Evolutionary conservation across 1,140 invertebrate species (phyloP), one percentile per base, ranked within the genome.

Genomic region (Sinonovacula constricta): DNA sequence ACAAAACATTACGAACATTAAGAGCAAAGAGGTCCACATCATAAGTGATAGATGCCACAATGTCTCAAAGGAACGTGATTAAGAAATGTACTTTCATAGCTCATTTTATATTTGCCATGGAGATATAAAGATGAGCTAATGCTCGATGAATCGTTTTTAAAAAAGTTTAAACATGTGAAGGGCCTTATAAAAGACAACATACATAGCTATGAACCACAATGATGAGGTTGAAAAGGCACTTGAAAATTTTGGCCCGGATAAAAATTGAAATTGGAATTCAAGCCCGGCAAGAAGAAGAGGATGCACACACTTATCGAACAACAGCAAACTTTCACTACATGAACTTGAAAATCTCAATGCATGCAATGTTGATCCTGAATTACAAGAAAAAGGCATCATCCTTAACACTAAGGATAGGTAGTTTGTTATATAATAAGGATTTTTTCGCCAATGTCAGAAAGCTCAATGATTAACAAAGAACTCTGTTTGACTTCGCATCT

Each of bases 241-340:
- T 14, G 36, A 68, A 31, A 14, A 68, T 62, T 78, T 69, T 62
- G 75, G 69, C 26, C 75, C 75, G 31, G 66, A 62, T 62, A 56
- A 68, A 62, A 56, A 53, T 53, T 69, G 75, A 78, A 60, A 78
- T 78, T 36, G 65, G 49, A 68, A 66, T 66, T 33, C 75, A 78
- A 68, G 57, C 66, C 22, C 54, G 69, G 33, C 75, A 78, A 62
- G 75, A 78, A 69, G 5, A 18, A 68, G 54, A 26, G 18, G 65
- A 78, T 51, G 45, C 14, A 12, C 26, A 72, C 59, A 45, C 69
- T 39, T 24, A 72, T 72, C 33, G 22, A 72, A 15, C 69, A 60
- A 26, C 30, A n/a, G n/a, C n/a, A n/a, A n/a, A 36, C 69, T 72
- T 72, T 57, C 69, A 60, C 57, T 72, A 24, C 34, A 45, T 24